Conservation (phyloP, 2,888 invertebrate species). For the Theretra japonica region DNA sequence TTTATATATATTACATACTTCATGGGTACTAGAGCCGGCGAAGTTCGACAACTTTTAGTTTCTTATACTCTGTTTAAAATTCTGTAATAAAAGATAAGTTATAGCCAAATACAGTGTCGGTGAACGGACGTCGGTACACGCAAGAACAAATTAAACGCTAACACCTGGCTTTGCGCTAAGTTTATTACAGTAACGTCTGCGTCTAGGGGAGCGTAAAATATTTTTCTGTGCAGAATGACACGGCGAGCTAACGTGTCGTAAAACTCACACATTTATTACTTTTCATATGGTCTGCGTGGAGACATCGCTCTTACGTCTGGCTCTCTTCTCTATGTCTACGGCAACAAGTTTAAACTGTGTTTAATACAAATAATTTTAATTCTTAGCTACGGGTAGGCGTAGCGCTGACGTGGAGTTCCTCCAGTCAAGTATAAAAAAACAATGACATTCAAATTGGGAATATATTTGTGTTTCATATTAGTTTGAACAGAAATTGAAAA, state of each 20-base stretch:
- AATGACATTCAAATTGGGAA: too few relatives aligned
- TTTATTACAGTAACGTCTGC: constrained; percentile 63
- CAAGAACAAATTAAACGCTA: constrained; percentile 54
- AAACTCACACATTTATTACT: constrained; percentile 69
- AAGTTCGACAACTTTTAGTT: background rate
- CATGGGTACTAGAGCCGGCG: too few relatives aligned
- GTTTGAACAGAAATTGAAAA: too few relatives aligned
- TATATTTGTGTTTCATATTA: too few relatives aligned
- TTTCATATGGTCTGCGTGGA: constrained; percentile 57
- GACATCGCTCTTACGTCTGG: constrained; percentile 47
- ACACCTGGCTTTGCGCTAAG: constrained; percentile 61
- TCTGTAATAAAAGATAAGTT: constrained; percentile 27
- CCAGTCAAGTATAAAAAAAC: too few relatives aligned
- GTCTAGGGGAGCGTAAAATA: constrained; percentile 53
- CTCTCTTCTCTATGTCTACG: constrained; percentile 32
- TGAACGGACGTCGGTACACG: constrained; percentile 22
- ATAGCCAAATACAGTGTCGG: constrained; percentile 24
- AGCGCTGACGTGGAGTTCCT: too few relatives aligned
- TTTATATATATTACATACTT: too few relatives aligned
- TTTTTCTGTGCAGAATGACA: constrained; percentile 61
- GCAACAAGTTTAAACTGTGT: constrained; percentile 50
- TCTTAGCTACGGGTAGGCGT: too few relatives aligned
- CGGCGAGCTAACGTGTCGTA: constrained; percentile 60
- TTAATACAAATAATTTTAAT: background rate
- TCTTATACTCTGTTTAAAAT: constrained; percentile 25